These are phyloP conservation scores for Globia sparganii DNA, from an alignment of 2,888 invertebrate species.

Conservation along the genomic window DNA sequence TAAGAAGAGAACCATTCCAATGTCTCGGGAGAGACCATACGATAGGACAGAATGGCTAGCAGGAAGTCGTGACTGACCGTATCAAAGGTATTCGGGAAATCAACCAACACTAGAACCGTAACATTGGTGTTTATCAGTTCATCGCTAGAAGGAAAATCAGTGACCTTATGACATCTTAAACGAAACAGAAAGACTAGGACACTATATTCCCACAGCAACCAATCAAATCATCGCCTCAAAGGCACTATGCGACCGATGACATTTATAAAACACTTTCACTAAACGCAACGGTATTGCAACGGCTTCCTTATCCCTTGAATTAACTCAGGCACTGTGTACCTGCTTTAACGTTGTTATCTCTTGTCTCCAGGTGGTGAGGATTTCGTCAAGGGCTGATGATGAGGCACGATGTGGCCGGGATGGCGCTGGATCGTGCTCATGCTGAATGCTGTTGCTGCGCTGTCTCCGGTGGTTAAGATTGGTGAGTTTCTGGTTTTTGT, in stretches of 20 bases:
- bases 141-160: not conserved
- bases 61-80: not conserved
- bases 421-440: constrained; percentile 79
- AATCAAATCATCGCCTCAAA: not conserved
- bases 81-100: constrained; percentile 6
- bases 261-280: not conserved
- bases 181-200: too few relatives aligned
- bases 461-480: constrained; percentile 92
- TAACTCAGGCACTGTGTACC: not conserved
- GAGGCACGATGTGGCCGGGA: constrained; percentile 82
- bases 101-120: not conserved
- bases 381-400: constrained; percentile 65
- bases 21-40: not conserved
- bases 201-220: not conserved
- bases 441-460: constrained; percentile 83
- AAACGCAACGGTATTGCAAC: not conserved
- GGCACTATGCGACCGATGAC: not conserved
- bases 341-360: constrained; percentile 35
- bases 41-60: not conserved
- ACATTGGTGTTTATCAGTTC: not conserved
- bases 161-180: not conserved
- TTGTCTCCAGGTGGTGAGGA: constrained; percentile 77
- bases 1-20: too few relatives aligned
- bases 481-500: constrained; percentile 22
- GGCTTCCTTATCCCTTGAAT: not conserved